Evolutionary conservation across 2,113 vertebrate genomes (phyloP), one percentile per base, ranked within the genome.

Genomic region (Grus americana): DNA sequence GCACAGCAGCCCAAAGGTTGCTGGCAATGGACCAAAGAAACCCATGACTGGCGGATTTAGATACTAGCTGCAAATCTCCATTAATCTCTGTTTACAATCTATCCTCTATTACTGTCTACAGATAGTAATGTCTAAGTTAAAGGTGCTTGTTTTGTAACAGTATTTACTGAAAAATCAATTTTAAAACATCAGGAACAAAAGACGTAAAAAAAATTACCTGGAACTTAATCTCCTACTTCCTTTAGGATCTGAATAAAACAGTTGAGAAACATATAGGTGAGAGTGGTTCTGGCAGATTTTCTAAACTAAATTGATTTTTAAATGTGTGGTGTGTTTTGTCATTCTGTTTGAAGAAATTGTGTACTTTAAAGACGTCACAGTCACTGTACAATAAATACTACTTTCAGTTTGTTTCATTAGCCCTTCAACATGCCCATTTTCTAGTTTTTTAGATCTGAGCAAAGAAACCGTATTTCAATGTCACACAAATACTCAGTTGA

Each of bases 61-160:
- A 93, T 22, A 79, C 24, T 29, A 73, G 62, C 92, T 95, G 93
- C 74, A 95, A 96, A 96, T 85, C 92, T 84, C 49, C 46, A 47
- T 74, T 95, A 87, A 95, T 92, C 92, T 96, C 83, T 92, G 80
- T 94, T 95, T 91, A 95, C 83, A 74, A 54, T 93, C 83, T 75
- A 59, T 42, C 59, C 44, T 86, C 61, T 74, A 40, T 61, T 71
- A 74, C 65, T 38, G 40, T 16, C 58, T 65, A 62, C 52, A 85
- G 44, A 59, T 5, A 59, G 44, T 40, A 86, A 34, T 32, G 38
- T 15, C 17, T 8, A 40, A 65, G 30, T 29, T 88, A 74, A 79
- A 67, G 19, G 40, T 34, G 66, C 16, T 50, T 90, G 71, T 68
- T 74, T 67, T 67, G 47, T 32, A 36, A 26, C 49, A 63, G 18